Base-by-base conservation (phyloP, 2,113 vertebrate species). In the Gobius niger region DNA sequence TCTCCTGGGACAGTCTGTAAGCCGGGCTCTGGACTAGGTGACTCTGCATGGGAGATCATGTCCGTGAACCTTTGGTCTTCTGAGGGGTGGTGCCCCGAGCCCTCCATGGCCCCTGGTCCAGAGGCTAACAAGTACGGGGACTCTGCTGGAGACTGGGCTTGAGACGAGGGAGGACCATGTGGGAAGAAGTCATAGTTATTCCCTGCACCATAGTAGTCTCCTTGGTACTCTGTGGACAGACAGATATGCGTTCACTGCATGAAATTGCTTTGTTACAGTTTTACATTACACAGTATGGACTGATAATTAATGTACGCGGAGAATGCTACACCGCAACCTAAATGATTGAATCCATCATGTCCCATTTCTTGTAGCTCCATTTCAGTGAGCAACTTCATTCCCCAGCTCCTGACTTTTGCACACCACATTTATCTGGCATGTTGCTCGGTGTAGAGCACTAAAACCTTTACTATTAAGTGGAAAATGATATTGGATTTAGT, bases 31-130 rank as follows among this genome's bases (percentile, higher is more conserved):
- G 96, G 97, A 85, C 97, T 98, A 44, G 97, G 97, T 53, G 96
- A 95, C 89, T 98, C 97, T 16, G 96, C 93, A 51, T 96, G 97
- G 57, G 96, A 97, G 89, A 98, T 98, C 96, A 98, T 97, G 94
- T 99, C 97, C 91, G 96, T 96, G 92, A 97, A 99, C 91, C 97
- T 93, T 94, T 96, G 96, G 94, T 98, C 98, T 82, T 99, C 97
- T 70, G 94, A 93, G 3, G 95, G 90, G 88, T 96, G 96, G 78
- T 95, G 96, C 72, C 92, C 95, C 1, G 95, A 94, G 18, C 95
- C 95, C 86, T 98, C 96, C 88, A 96, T 92, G 34, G 93, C 88
- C 53, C 95, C 96, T 1, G 95, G 93, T 19, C 95, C 96, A 16
- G 96, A 95, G 85, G 94, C 94, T 59, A 95, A 92, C 83, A 98